phyloP scores from a whole-genome alignment of 2,797 vertebrate species.

The Alectoris magna region DNA sequence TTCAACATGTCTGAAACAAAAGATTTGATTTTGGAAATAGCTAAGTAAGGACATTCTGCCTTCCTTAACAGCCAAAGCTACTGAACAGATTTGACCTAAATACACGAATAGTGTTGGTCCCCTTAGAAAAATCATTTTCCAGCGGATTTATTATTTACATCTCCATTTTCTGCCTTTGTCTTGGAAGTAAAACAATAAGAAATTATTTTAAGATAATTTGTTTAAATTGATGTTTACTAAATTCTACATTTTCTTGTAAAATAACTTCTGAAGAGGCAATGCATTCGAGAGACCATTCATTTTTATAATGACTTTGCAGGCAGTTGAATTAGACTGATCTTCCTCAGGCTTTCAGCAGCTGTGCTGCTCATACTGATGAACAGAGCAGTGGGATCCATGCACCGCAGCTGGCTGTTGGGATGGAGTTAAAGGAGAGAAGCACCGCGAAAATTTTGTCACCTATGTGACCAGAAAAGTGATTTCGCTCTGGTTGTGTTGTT shows the following conservation, averaged over 20 bases:
- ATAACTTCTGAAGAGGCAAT: neutral
- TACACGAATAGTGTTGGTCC: neutral
- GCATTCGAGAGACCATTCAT: neutral
- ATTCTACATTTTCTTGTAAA: neutral
- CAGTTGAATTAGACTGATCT: neutral
- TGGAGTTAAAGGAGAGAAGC: neutral
- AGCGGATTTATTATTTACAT: neutral
- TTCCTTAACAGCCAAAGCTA: neutral
- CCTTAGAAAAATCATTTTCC: neutral
- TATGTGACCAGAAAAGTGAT: neutral
- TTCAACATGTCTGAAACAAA: neutral
- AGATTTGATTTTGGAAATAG: neutral
- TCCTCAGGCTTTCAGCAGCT: neutral
- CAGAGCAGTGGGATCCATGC: accelerated
- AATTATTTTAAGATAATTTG: neutral
- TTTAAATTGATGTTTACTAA: neutral
- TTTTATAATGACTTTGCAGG: neutral
- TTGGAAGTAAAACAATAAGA: neutral
- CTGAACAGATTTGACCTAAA: neutral
- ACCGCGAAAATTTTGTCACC: neutral
- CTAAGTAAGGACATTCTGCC: neutral
- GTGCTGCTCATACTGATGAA: accelerated
- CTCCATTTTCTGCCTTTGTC: neutral
- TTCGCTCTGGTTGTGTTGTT: neutral
- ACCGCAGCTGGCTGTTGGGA: neutral